These are phyloP conservation scores for Meganola albula DNA, from an alignment of 2,888 invertebrate species.

Conservation along the genomic window DNA sequence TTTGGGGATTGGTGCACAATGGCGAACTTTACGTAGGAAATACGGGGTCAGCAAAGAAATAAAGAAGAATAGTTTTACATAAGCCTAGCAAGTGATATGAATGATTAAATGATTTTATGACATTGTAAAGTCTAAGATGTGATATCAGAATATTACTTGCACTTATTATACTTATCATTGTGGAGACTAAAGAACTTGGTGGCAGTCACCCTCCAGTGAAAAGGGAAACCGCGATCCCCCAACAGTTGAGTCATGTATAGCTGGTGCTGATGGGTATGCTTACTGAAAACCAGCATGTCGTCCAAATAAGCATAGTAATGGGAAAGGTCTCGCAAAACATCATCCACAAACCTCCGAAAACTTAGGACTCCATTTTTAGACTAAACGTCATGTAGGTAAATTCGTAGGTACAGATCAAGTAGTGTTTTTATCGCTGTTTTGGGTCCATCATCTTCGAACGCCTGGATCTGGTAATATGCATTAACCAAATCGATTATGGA, in stretches of 20 bases:
- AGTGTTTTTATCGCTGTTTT: conserved; percentile 40
- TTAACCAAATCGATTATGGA: conserved; percentile 14
- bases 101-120: too few species aligned
- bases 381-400: conserved; percentile 32
- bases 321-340: conserved; percentile 20
- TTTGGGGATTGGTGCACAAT: too few species aligned
- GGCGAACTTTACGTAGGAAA: too few species aligned
- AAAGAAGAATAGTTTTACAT: too few species aligned
- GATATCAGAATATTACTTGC: too few species aligned
- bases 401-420: conserved; percentile 19
- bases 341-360: conserved; percentile 45
- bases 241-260: conserved; percentile 25
- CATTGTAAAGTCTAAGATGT: too few species aligned
- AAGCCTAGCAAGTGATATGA: too few species aligned
- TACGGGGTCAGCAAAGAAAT: too few species aligned
- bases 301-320: conserved; percentile 35
- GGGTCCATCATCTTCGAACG: conserved; percentile 1
- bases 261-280: conserved; percentile 12
- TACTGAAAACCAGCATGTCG: conserved; percentile 34
- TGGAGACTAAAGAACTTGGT: too few species aligned
- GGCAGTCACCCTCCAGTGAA: too few species aligned
- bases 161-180: too few species aligned
- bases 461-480: conserved; percentile 2
- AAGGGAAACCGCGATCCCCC: too few species aligned
- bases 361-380: conserved; percentile 33